A percentile compares a stretch with the other conserved stretches of the same genome.
phyloP scores from a whole-genome alignment of 2,888 invertebrate genomes.

The Strigamia transsilvanica region DNA sequence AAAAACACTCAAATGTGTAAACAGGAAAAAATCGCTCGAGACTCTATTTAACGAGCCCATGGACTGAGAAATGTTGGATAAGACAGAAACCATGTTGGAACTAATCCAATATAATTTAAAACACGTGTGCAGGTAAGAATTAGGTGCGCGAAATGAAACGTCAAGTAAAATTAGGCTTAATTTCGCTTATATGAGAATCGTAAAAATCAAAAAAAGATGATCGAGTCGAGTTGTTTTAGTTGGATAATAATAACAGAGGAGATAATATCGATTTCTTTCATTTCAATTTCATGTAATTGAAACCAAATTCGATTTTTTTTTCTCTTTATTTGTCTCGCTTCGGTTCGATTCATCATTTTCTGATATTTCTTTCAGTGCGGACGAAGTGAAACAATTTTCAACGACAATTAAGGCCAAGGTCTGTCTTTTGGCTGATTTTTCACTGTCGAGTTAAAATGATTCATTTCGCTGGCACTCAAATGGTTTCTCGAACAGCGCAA shows the following conservation, averaged over 20 bases:
- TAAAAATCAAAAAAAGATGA: no score
- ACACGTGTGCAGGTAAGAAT: constrained; percentile 17
- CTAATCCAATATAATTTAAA: background rate
- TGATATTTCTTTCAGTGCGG: no score
- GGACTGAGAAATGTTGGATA: constrained; percentile 2
- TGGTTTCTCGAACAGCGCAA: background rate
- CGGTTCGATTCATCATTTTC: no score
- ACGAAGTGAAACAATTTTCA: no score
- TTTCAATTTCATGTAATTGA: no score
- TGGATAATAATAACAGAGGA: no score
- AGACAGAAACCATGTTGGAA: constrained; percentile 7
- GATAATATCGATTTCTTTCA: background rate
- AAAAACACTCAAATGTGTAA: background rate
- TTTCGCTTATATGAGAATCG: no score
- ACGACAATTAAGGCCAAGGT: background rate
- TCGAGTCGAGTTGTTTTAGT: no score
- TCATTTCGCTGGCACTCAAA: background rate
- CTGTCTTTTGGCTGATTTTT: background rate
- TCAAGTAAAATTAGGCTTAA: no score
- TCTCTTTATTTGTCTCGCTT: background rate
- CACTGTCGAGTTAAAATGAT: background rate
- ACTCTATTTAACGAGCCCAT: background rate
- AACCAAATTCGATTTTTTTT: background rate
- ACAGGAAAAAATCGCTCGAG: background rate
- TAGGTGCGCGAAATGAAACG: background rate